Evolutionary conservation across 1,140 invertebrate genomes (phyloP).

Genomic region (Hycleus cichorii): DNA sequence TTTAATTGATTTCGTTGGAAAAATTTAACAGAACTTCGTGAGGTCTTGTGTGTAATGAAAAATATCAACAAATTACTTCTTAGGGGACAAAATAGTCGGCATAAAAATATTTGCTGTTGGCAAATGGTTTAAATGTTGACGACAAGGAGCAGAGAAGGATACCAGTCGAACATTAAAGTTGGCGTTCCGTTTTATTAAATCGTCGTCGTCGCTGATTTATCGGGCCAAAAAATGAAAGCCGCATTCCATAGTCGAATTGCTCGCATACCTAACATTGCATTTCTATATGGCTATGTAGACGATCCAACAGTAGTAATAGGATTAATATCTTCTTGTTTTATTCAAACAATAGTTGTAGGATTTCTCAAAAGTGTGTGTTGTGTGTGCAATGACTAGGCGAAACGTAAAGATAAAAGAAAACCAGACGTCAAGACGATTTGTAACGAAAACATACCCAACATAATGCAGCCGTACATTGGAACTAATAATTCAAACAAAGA

Average conservation of each 20-base stretch:
- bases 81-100: conserved; percentile 23
- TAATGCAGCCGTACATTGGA: background rate
- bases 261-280: conserved; percentile 20
- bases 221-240: conserved; percentile 29
- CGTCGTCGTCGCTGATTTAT: conserved; percentile 28
- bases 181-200: conserved; percentile 30
- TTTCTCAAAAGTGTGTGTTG: no score
- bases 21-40: no score
- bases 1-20: no score
- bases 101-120: conserved; percentile 27
- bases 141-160: conserved; percentile 18
- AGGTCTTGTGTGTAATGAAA: background rate
- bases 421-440: no score
- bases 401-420: no score
- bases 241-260: conserved; percentile 23
- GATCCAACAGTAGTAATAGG: background rate
- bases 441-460: no score
- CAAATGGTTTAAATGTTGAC: conserved; percentile 24
- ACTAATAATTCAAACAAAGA: conserved; percentile 24
- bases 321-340: conserved; percentile 1
- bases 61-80: conserved; percentile 13
- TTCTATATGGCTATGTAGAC: conserved; percentile 1
- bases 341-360: no score
- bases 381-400: no score
- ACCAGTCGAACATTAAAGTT: background rate